Percentiles rank a stretch among this genome's conserved stretches.
Conservation (phyloP, 2,113 vertebrate species). For the Psettodes erumei region DNA sequence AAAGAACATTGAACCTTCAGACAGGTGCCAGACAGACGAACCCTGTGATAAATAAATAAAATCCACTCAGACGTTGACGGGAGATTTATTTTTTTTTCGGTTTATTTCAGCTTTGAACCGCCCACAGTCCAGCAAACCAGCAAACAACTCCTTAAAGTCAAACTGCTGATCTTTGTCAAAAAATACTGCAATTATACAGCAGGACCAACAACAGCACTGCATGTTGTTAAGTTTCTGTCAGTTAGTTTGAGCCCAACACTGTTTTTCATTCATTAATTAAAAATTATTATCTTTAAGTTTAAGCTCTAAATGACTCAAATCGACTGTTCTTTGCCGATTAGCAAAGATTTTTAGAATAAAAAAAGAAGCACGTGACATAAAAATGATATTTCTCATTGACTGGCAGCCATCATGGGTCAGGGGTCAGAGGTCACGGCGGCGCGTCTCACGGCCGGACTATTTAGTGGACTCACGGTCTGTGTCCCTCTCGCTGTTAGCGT, state of each 20-base stretch:
- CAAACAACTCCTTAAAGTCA: neutral
- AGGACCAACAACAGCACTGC: no score
- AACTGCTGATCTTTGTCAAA: no score
- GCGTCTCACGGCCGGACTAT: neutral
- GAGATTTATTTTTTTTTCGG: no score
- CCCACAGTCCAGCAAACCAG: neutral
- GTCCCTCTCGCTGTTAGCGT: slow-evolving; percentile 25
- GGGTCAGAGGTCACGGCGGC: neutral
- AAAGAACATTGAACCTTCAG: neutral
- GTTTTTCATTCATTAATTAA: no score
- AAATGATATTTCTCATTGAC: no score
- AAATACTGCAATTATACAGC: no score
- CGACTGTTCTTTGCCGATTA: no score
- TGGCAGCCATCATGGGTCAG: slow-evolving; percentile 29
- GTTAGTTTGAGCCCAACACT: no score
- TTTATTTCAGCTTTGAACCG: neutral
- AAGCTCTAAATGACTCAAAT: neutral
- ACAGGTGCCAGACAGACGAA: slow-evolving; percentile 11
- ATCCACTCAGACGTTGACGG: neutral
- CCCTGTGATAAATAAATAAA: neutral
- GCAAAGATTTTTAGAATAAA: no score
- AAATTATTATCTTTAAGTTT: no score
- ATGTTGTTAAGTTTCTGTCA: no score
- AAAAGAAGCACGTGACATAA: no score
- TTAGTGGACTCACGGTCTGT: neutral